These are phyloP conservation scores for Pangasianodon hypophthalmus DNA, from an alignment of 2,113 vertebrate species.

Conservation along the genomic window DNA sequence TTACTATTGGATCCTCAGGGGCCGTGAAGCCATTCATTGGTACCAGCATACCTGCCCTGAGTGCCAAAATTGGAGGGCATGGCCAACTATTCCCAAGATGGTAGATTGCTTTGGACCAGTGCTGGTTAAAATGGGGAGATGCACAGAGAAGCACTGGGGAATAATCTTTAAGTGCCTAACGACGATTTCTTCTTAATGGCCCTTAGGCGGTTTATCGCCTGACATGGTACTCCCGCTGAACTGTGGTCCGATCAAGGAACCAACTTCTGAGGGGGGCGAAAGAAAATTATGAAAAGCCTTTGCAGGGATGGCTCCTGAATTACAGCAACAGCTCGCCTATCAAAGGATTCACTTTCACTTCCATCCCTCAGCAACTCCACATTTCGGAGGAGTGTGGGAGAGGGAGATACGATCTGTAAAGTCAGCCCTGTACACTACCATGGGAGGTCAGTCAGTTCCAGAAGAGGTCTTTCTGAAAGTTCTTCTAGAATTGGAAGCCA, in stretches of 20 bases:
- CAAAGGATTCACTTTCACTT: slow-evolving; percentile 20
- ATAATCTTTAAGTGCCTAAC: slow-evolving; percentile 38
- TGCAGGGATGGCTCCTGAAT: neutral
- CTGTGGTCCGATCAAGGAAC: slow-evolving; percentile 5
- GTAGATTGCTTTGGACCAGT: too few relatives aligned
- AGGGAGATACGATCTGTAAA: slow-evolving; percentile 23
- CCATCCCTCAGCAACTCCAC: neutral
- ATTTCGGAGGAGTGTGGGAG: slow-evolving; percentile 26
- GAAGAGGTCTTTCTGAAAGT: slow-evolving; percentile 20
- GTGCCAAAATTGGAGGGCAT: too few relatives aligned
- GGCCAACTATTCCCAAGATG: too few relatives aligned
- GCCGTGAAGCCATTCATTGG: too few relatives aligned
- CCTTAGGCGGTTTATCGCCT: neutral
- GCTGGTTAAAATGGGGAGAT: neutral
- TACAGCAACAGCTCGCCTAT: neutral
- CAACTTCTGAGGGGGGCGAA: neutral
- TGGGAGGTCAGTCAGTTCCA: neutral
- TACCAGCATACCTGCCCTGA: too few relatives aligned
- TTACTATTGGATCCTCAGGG: too few relatives aligned
- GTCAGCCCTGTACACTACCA: neutral
- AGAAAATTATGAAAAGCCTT: neutral
- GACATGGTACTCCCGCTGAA: neutral
- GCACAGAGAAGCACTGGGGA: slow-evolving; percentile 35
- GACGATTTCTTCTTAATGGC: slow-evolving; percentile 8
- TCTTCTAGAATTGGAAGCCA: neutral